Conservation (phyloP, 2,888 invertebrate species). For the Hylaea fasciaria region DNA sequence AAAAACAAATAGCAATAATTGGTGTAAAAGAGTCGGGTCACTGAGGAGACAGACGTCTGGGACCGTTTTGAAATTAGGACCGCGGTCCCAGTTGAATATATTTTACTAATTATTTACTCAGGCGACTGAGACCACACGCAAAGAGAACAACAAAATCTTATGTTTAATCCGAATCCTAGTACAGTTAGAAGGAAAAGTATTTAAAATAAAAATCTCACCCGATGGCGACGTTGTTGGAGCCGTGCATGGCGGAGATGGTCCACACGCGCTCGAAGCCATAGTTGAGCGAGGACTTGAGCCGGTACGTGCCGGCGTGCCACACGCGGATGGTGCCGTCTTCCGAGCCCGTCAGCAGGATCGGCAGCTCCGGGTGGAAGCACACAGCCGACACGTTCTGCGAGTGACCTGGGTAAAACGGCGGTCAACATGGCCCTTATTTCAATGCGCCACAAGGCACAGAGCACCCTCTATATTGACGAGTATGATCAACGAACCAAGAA, state of each 20-base stretch:
- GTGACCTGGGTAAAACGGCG: conserved; percentile 87
- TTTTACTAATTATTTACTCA: too few species aligned
- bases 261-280: conserved; percentile 99
- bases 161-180: too few species aligned
- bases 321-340: conserved; percentile 99
- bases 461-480: background rate
- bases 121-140: too few species aligned
- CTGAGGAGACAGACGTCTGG: too few species aligned
- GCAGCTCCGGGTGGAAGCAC: conserved; percentile 98
- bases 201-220: too few species aligned
- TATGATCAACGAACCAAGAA: too few species aligned
- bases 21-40: too few species aligned
- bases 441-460: background rate
- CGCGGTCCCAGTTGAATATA: too few species aligned
- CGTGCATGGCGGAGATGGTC: conserved; percentile 96
- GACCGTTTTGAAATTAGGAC: too few species aligned
- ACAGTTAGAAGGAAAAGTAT: too few species aligned
- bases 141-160: too few species aligned
- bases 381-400: conserved; percentile 98
- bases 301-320: conserved; percentile 99
- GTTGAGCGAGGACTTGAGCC: conserved; percentile 97
- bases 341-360: conserved; percentile 98
- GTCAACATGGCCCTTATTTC: background rate
- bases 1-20: too few species aligned
- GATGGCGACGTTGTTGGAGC: conserved; percentile 98